Conservation (phyloP, 2,797 vertebrate species). For the Borostomias antarcticus region DNA sequence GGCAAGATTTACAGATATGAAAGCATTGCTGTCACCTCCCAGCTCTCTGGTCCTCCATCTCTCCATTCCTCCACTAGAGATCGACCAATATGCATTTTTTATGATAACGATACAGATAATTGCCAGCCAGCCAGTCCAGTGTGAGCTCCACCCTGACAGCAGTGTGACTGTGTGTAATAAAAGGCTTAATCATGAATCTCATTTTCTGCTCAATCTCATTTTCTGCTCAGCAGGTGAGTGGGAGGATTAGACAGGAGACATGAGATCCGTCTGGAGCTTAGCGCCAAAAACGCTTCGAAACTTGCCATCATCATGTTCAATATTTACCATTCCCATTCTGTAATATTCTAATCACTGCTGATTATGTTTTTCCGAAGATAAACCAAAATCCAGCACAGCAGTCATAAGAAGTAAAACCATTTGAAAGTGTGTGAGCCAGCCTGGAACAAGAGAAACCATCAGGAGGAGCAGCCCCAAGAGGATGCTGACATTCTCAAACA, state of each 20-base stretch:
- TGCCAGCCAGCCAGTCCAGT: not conserved
- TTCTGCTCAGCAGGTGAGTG: slow-evolving; percentile 30
- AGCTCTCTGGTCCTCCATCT: not conserved
- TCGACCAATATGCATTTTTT: not conserved
- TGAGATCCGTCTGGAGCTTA: slow-evolving; percentile 52
- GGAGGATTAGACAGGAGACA: slow-evolving; percentile 29
- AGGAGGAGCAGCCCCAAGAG: slow-evolving; percentile 56
- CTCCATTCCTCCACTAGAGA: not conserved
- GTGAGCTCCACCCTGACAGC: not conserved
- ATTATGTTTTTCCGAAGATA: slow-evolving; percentile 58
- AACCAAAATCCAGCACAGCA: slow-evolving; percentile 63
- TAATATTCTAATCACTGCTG: slow-evolving; percentile 45
- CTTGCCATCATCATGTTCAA: slow-evolving; percentile 59
- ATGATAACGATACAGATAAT: too few relatives aligned
- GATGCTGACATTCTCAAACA: slow-evolving; percentile 36
- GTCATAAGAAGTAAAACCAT: slow-evolving; percentile 70
- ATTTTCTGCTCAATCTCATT: slow-evolving; percentile 36
- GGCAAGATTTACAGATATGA: slow-evolving; percentile 42
- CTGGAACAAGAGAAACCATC: slow-evolving; percentile 68
- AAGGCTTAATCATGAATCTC: slow-evolving; percentile 15
- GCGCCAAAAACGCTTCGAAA: slow-evolving; percentile 45
- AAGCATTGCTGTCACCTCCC: not conserved
- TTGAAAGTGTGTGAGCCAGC: slow-evolving; percentile 70
- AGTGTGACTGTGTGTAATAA: slow-evolving; percentile 22
- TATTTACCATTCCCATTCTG: slow-evolving; percentile 57